These are phyloP conservation scores for Subacronicta megacephala DNA, from an alignment of 2,888 invertebrate species.

Conservation along the genomic window DNA sequence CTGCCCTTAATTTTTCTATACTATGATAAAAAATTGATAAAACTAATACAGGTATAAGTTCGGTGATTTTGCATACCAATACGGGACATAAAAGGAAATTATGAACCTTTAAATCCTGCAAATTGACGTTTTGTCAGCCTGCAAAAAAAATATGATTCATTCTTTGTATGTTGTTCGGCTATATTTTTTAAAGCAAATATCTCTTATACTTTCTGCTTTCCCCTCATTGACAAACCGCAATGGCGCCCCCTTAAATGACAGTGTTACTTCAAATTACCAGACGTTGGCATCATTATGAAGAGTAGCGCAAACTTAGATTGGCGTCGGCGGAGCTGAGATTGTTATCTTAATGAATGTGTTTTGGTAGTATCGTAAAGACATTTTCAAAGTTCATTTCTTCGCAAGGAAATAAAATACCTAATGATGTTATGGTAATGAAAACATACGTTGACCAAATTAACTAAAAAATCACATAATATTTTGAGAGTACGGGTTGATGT, in stretches of 20 bases:
- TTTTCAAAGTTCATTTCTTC: constrained; percentile 40
- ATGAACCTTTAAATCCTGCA: no score
- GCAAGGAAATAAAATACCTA: constrained; percentile 7
- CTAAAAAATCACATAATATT: not conserved
- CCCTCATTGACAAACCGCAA: not conserved
- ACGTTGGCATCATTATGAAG: constrained; percentile 62
- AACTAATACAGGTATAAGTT: no score
- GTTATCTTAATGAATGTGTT: constrained; percentile 66
- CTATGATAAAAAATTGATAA: no score
- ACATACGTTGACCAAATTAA: not conserved
- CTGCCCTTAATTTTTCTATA: no score
- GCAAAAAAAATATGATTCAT: no score
- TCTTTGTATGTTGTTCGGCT: no score
- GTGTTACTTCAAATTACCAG: constrained; percentile 63
- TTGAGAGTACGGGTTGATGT: no score
- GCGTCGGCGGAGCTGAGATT: constrained; percentile 58
- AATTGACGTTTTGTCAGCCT: no score
- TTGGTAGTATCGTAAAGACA: constrained; percentile 54
- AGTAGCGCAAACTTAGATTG: constrained; percentile 73
- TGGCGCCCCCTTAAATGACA: constrained; percentile 6
- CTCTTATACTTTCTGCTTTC: no score
- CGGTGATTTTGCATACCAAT: no score
- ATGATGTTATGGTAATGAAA: not conserved
- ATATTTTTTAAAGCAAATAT: no score
- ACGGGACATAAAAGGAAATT: no score